These are phyloP conservation scores for Xylocopa sonorina DNA, from an alignment of 1,140 invertebrate species.

Conservation along the genomic window DNA sequence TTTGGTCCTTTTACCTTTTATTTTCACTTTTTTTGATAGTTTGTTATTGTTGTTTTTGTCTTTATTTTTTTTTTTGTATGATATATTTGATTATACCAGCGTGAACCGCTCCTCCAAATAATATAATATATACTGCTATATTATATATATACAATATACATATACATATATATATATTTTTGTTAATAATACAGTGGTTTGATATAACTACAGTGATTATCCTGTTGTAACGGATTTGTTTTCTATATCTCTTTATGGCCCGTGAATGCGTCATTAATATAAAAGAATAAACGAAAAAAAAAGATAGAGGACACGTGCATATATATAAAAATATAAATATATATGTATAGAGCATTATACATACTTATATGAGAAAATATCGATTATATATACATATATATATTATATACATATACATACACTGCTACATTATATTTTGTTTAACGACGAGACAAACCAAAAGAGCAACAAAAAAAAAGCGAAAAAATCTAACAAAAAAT, in stretches of 20 bases:
- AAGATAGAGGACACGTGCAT: conserved; percentile 43
- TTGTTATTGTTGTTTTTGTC: conserved; percentile 79
- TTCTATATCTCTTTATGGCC: conserved; percentile 57
- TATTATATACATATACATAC: conserved; percentile 42
- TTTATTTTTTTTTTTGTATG: conserved; percentile 78
- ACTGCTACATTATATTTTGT: conserved; percentile 73
- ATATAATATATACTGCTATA: conserved; percentile 66
- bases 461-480: conserved; percentile 16
- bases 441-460: conserved; percentile 58
- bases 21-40: conserved; percentile 74
- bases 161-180: conserved; percentile 75
- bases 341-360: conserved; percentile 44
- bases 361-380: conserved; percentile 48
- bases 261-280: conserved; percentile 55
- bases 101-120: conserved; percentile 54
- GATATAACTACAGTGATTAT: conserved; percentile 72
- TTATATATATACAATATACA: conserved; percentile 60
- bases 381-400: conserved; percentile 55
- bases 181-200: conserved; percentile 78
- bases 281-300: conserved; percentile 41
- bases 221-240: conserved; percentile 67
- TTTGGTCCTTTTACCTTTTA: conserved; percentile 22
- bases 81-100: conserved; percentile 73
- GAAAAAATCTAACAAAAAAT: conserved; percentile 4
- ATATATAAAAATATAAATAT: conserved; percentile 41